Conservation (phyloP, 2,797 vertebrate species). For the Avahi laniger region DNA sequence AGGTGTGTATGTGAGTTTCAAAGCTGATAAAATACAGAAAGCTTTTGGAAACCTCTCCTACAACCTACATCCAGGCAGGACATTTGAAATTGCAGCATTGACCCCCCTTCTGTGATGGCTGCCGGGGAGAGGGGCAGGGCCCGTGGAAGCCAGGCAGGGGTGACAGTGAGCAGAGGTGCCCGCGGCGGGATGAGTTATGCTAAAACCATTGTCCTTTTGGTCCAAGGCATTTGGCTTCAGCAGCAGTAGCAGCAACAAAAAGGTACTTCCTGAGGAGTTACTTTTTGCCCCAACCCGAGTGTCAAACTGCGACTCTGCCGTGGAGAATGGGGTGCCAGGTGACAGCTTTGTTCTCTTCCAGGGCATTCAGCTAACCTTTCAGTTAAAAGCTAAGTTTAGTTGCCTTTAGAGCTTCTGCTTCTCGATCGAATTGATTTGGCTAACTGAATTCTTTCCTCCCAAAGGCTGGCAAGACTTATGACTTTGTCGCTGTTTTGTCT, state of each 20-base stretch:
- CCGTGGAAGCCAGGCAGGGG: neutral
- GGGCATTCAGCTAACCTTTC: constrained; percentile 90
- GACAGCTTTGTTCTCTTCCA: constrained; percentile 67
- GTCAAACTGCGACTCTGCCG: constrained; percentile 50
- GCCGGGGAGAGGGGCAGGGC: neutral
- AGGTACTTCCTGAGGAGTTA: constrained; percentile 46
- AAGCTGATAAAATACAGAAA: neutral
- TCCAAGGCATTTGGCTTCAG: neutral
- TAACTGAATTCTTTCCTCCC: neutral
- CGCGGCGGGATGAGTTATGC: accelerated
- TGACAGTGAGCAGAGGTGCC: accelerated
- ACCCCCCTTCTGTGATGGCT: neutral
- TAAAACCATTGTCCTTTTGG: neutral
- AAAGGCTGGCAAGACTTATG: neutral
- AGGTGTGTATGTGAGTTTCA: neutral
- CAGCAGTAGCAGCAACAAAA: constrained; percentile 75
- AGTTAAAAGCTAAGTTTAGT: constrained; percentile 90
- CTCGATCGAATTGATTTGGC: constrained; percentile 70
- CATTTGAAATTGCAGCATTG: neutral
- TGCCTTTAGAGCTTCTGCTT: constrained; percentile 88
- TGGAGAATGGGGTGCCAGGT: constrained; percentile 37
- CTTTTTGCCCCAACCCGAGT: constrained; percentile 35
- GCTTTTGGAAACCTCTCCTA: neutral
- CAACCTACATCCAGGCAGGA: neutral
- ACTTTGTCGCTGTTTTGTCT: constrained; percentile 77